phyloP scores from a whole-genome alignment of 2,888 invertebrate genomes.

The Rambutsinella grinnellia region DNA sequence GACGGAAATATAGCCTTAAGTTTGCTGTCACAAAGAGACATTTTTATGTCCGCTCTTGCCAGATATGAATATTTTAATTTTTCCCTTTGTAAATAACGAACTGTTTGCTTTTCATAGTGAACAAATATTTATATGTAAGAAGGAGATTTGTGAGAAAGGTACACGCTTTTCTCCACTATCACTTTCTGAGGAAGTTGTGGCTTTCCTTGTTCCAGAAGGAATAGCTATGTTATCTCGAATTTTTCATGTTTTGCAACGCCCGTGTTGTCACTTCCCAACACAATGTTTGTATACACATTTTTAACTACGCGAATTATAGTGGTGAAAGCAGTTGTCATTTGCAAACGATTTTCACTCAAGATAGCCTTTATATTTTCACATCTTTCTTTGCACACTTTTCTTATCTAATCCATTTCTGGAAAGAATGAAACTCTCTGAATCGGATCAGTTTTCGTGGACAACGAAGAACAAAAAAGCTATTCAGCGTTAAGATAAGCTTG shows the following conservation, averaged over 20 bases:
- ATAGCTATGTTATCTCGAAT: too few species aligned
- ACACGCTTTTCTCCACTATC: background rate
- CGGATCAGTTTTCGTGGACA: background rate
- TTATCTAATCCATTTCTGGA: too few species aligned
- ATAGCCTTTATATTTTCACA: too few species aligned
- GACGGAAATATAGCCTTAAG: background rate
- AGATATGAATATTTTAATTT: background rate
- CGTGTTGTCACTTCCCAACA: too few species aligned
- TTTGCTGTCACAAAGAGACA: background rate
- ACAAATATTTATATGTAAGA: background rate
- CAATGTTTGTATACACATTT: too few species aligned
- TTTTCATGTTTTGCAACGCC: too few species aligned
- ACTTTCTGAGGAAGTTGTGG: background rate
- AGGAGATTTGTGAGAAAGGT: background rate
- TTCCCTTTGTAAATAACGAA: background rate
- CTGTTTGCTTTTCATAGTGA: background rate
- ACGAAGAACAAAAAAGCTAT: constrained; percentile 13
- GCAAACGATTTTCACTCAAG: too few species aligned
- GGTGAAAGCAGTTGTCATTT: too few species aligned
- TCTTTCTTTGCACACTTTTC: too few species aligned
- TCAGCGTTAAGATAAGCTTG: constrained; percentile 37
- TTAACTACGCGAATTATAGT: too few species aligned
- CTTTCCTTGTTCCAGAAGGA: background rate
- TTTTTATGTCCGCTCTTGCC: background rate
- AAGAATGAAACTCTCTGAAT: background rate